Conservation (phyloP, 2,888 invertebrate genomes). For the Plusia festucae region DNA sequence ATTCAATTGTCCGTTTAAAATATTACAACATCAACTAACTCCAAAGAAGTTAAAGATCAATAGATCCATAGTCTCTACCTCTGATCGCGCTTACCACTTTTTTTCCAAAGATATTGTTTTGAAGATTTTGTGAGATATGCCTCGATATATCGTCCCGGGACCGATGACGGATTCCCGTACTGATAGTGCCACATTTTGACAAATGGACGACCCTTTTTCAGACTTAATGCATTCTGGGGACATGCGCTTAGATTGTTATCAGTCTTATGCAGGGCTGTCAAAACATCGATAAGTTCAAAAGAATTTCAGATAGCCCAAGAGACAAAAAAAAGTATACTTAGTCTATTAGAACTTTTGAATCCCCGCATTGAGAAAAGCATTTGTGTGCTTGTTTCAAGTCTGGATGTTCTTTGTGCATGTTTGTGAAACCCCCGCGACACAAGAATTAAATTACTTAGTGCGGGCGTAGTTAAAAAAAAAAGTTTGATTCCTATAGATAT, state of each 20-base stretch:
- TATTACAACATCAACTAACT: background rate
- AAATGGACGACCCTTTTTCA: slow-evolving; percentile 84
- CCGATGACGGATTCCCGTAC: slow-evolving; percentile 84
- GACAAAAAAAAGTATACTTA: too few species aligned
- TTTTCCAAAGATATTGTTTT: slow-evolving; percentile 60
- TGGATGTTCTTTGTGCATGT: too few species aligned
- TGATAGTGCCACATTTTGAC: slow-evolving; percentile 86
- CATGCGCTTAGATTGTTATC: slow-evolving; percentile 79
- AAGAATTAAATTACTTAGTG: too few species aligned
- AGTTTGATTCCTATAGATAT: too few species aligned
- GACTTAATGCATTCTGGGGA: slow-evolving; percentile 74
- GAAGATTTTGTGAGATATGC: slow-evolving; percentile 81
- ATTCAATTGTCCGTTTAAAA: too few species aligned
- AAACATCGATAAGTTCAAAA: slow-evolving; percentile 9
- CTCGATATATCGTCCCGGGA: slow-evolving; percentile 78
- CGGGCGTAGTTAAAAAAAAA: too few species aligned
- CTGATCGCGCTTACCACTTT: slow-evolving; percentile 48
- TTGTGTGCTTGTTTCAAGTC: too few species aligned
- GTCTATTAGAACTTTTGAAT: too few species aligned
- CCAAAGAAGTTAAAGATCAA: background rate
- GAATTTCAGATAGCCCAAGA: too few species aligned
- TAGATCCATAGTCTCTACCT: slow-evolving; percentile 23
- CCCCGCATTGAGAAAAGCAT: too few species aligned
- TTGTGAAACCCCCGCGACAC: too few species aligned
- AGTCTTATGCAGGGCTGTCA: slow-evolving; percentile 47